A percentile compares a stretch with the other conserved stretches of the same genome.
phyloP scores from a whole-genome alignment of 1,140 invertebrate genomes.

The Aphaenogaster floridana region DNA sequence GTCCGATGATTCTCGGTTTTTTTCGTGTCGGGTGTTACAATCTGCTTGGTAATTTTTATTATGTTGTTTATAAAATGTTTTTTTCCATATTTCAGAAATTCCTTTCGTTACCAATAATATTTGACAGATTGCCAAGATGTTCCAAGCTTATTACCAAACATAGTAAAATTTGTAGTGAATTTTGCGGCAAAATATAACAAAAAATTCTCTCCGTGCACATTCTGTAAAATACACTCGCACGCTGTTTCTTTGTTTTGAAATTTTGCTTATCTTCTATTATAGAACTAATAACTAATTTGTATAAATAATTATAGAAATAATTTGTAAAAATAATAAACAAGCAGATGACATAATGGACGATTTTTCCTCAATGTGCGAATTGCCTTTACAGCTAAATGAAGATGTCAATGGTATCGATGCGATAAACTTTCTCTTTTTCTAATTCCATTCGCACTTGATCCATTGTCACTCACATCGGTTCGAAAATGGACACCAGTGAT shows the following conservation, averaged over 20 bases:
- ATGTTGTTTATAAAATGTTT: no score
- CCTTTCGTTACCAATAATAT: no score
- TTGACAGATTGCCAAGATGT: no score
- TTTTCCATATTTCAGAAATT: no score
- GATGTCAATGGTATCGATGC: not conserved
- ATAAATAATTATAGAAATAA: not conserved
- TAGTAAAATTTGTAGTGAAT: no score
- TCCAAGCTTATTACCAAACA: no score
- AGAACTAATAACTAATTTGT: not conserved
- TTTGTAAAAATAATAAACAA: not conserved
- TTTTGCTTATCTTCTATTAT: not conserved
- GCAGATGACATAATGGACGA: not conserved
- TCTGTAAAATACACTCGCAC: not conserved
- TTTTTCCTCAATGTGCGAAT: not conserved
- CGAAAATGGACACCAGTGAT: slow-evolving; percentile 25
- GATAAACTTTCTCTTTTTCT: not conserved
- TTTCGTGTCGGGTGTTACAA: no score
- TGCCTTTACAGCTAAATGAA: not conserved
- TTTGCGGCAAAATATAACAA: no score
- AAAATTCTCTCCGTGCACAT: no score
- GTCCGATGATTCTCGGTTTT: no score
- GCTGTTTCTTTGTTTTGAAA: not conserved
- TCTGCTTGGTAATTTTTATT: no score
- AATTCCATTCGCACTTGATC: not conserved
- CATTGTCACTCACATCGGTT: not conserved